Evolutionary conservation across 2,113 vertebrate species (phyloP), one percentile per base, ranked within the genome.

Genomic region (Lipophrys pholis): DNA sequence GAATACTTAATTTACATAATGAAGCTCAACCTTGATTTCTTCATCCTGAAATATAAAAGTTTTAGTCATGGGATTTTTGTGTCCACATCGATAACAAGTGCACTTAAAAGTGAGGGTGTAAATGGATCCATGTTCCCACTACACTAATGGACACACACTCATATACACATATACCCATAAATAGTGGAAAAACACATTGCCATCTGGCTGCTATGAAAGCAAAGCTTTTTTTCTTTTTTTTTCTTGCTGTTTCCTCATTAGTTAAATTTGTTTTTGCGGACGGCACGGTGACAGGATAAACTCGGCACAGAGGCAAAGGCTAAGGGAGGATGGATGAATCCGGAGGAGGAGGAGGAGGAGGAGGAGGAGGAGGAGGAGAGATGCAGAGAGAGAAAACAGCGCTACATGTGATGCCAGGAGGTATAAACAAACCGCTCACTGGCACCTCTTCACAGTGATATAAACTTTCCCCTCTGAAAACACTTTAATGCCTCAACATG

Each of bases 161-260:
- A 62, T 48, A 60, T 58, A 73, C 69, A 73, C 72, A 76, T 56
- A 72, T 51, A 59, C 16, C 59, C 17, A 81, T 17, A 78, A 15
- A 68, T 30, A 42, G 61, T 58, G 51, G 48, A 73, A 71, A 58
- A 79, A 54, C 73, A 81, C 73, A 66, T 51, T 71, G 60, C 86
- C 85, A 91, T 87, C 87, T 91, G 85, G 66, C 45, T 51, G 48
- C 56, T 30, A 42, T 82, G 64, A 83, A 81, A 76, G 69, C 50
- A 40, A 58, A 72, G 63, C 64, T 57, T 84, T 83, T 81, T 56
- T 60, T 76, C 61, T 35, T 1, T 45, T 78, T 84, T 80, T 61
- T 86, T 89, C 83, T 30, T 30, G 65, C 38, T 1, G 49, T 78
- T 84, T 80, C 64, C 87, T 89, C 83, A 70, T 82, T 78, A 79